Base-by-base conservation (phyloP, 2,888 invertebrate genomes). In the Helobdella robusta region DNA sequence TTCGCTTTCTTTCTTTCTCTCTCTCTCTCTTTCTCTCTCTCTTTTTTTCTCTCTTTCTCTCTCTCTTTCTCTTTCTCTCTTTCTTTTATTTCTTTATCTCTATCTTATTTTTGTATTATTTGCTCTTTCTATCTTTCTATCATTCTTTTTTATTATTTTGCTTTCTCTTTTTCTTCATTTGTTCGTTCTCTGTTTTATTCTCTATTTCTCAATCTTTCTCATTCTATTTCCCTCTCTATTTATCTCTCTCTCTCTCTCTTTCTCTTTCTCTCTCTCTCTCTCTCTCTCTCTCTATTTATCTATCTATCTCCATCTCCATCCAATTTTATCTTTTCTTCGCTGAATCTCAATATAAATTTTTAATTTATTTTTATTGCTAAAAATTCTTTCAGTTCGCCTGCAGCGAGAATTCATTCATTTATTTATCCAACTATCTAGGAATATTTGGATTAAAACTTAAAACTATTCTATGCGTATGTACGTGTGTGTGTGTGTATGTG, bases 11-110 rank as follows among this genome's bases (percentile, higher is more conserved):
- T n/a, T 40, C 44, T 15, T 11, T 40, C 44, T 40, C 44, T 40
- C 44, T 40, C 44, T 40, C 44, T 40, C n/a, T 40, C 44, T 40
- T 40, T 40, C 44, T 15, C n/a, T 40, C n/a, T 40, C 44, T n/a
- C 44, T 40, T 40, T 40, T 40, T 15, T 40, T 40, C n/a, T n/a
- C n/a, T n/a, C 44, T n/a, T n/a, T 15, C n/a, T 15, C 44, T 15
- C 44, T 15, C n/a, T 15, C 44, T 15, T n/a, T 15, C 44, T 40
- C 11, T 15, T n/a, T 15, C 44, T 15, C 44, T 40, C n/a, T 40
- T 40, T 40, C n/a, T 40, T 40, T 40, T 15, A 40, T 40, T 40
- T n/a, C 44, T 40, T 40, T n/a, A 15, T 40, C 11, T 40, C n/a
- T 40, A 15, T 40, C 44, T 40, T 40, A 11, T n/a, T 40, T n/a